Conservation (phyloP, 2,113 vertebrate genomes). For the Chaenocephalus aceratus region DNA sequence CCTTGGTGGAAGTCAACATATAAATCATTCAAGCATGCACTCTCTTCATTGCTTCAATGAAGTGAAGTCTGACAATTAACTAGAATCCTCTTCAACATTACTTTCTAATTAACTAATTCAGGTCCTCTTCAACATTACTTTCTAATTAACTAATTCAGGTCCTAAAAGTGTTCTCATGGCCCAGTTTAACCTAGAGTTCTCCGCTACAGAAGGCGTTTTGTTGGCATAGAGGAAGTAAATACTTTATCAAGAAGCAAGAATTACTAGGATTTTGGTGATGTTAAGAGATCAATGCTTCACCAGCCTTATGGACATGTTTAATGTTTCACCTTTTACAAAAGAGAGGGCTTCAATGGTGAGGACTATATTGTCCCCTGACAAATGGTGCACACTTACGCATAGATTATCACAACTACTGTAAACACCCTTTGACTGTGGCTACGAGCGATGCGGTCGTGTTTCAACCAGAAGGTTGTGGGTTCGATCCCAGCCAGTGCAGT, state of each 20-base stretch:
- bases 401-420: too few species aligned
- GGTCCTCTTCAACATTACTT: slow-evolving; percentile 1
- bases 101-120: not conserved
- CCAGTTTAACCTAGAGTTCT: not conserved
- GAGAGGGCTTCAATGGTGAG: not conserved
- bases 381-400: too few species aligned
- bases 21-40: not conserved
- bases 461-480: too few species aligned
- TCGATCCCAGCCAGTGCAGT: too few species aligned
- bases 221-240: not conserved
- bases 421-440: too few species aligned
- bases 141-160: not conserved
- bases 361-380: not conserved
- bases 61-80: slow-evolving; percentile 20
- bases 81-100: not conserved
- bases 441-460: too few species aligned
- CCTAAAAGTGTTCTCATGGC: not conserved
- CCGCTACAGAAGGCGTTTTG: not conserved
- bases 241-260: not conserved
- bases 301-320: not conserved
- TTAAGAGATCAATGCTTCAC: not conserved
- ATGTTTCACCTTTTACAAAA: not conserved
- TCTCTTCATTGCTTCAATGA: slow-evolving; percentile 33
- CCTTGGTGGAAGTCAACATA: not conserved
- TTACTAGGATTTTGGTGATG: too few species aligned